Percentiles rank a stretch among this genome's conserved stretches.
phyloP scores from a whole-genome alignment of 1,140 invertebrate species.

The Anastrepha obliqua region DNA sequence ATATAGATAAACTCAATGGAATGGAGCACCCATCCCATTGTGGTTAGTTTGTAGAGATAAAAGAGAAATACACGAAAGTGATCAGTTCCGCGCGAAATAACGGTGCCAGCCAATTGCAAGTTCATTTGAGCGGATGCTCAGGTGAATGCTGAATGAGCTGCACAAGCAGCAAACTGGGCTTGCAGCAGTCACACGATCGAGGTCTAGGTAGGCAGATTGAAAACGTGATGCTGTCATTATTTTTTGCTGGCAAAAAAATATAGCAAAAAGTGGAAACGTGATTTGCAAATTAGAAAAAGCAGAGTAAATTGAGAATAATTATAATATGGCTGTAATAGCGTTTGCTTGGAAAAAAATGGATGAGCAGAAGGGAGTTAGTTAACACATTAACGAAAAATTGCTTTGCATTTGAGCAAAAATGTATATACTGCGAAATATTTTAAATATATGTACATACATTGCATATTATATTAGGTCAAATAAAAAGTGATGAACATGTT shows the following conservation, averaged over 20 bases:
- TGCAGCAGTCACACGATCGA: not conserved
- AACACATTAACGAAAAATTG: too few species aligned
- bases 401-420: too few species aligned
- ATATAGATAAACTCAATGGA: not conserved
- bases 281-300: not conserved
- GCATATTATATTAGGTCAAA: too few species aligned
- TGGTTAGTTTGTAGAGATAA: too few species aligned
- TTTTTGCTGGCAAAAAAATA: not conserved
- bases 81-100: not conserved
- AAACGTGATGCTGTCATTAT: conserved; percentile 34
- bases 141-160: not conserved
- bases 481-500: too few species aligned
- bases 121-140: too few species aligned
- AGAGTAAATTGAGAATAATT: not conserved
- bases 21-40: not conserved
- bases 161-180: not conserved
- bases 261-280: not conserved
- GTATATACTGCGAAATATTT: too few species aligned
- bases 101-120: not conserved
- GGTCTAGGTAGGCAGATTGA: not conserved
- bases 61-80: not conserved
- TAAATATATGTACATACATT: too few species aligned
- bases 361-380: too few species aligned
- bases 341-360: too few species aligned
- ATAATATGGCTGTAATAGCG: too few species aligned